Evolutionary conservation across 2,888 invertebrate genomes (phyloP).

Genomic region (Papilio elwesi): DNA sequence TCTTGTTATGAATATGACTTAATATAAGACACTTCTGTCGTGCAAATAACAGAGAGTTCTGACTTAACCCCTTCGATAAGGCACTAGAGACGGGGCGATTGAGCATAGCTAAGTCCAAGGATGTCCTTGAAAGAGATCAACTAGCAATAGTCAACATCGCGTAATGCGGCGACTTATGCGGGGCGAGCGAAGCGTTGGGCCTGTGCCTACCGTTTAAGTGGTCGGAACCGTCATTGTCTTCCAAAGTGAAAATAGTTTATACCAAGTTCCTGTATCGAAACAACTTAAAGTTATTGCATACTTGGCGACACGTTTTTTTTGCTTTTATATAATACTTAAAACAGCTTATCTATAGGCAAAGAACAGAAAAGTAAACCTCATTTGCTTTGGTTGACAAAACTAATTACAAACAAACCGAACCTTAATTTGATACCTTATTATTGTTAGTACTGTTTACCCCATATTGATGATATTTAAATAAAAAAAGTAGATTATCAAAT

Average conservation of each 20-base stretch:
- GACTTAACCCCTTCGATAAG: constrained; percentile 9
- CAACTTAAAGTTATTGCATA: no score
- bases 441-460: no score
- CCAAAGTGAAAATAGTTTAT: not conserved
- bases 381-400: no score
- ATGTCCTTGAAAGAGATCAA: constrained; percentile 35
- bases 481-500: no score
- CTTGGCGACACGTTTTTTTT: no score
- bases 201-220: constrained; percentile 13
- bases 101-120: constrained; percentile 16
- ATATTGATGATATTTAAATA: no score
- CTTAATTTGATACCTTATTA: no score
- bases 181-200: not conserved
- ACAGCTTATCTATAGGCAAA: no score
- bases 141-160: constrained; percentile 14
- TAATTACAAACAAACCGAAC: no score
- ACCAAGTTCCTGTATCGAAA: no score
- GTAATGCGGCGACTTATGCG: constrained; percentile 23
- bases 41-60: constrained; percentile 8
- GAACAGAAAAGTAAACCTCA: no score
- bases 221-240: not conserved
- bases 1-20: not conserved
- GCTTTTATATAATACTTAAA: no score
- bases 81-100: constrained; percentile 1
- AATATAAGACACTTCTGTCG: not conserved